These are phyloP conservation scores for Eristalinus sepulchralis DNA, from an alignment of 2,888 invertebrate species.

Conservation along the genomic window DNA sequence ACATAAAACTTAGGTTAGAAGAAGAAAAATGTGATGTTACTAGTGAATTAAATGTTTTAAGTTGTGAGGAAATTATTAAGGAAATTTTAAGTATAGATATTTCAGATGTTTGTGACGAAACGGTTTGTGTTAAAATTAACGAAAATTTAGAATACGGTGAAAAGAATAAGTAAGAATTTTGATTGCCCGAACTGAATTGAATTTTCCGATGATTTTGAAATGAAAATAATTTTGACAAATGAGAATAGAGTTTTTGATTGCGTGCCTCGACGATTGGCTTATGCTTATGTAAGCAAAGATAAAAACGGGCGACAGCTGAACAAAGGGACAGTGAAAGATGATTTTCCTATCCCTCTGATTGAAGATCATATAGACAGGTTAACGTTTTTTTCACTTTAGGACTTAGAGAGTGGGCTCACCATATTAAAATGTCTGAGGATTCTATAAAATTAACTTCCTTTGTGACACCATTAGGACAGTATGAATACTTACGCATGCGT, in stretches of 20 bases:
- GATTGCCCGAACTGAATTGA: not conserved
- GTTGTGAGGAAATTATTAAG: not conserved
- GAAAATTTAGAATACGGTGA: constrained; percentile 20
- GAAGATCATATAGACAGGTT: constrained; percentile 24
- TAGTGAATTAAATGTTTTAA: not conserved
- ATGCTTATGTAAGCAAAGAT: not conserved
- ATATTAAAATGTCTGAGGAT: constrained; percentile 13
- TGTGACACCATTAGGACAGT: not conserved
- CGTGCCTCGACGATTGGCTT: constrained; percentile 26
- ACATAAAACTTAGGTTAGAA: not conserved
- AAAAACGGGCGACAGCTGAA: constrained; percentile 29
- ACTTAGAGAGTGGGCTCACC: constrained; percentile 20
- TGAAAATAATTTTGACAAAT: constrained; percentile 24
- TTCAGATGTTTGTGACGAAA: constrained; percentile 16
- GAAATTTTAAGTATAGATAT: constrained; percentile 40
- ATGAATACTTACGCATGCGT: no score
- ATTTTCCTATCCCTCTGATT: constrained; percentile 25
- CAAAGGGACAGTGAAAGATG: constrained; percentile 14
- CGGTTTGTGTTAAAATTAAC: constrained; percentile 19
- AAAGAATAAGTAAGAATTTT: constrained; percentile 6
- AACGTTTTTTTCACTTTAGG: constrained; percentile 8
- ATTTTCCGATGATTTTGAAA: constrained; percentile 9
- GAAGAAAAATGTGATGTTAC: constrained; percentile 1
- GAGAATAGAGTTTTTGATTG: constrained; percentile 38
- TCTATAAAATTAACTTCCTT: constrained; percentile 7